These are phyloP conservation scores for Coregonus sp. DNA, from an alignment of 2,797 vertebrate species.

Conservation along the genomic window DNA sequence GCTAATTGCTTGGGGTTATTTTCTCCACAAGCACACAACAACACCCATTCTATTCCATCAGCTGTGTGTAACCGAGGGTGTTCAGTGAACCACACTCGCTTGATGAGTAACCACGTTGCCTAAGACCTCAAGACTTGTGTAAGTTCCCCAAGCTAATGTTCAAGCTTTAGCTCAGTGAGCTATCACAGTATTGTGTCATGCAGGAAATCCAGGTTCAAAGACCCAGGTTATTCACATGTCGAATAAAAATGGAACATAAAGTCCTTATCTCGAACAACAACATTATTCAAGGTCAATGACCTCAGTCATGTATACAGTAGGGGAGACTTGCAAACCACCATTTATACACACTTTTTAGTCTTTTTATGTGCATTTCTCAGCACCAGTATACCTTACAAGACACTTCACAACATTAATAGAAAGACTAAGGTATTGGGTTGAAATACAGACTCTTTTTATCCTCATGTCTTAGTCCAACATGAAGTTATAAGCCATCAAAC, in stretches of 20 bases:
- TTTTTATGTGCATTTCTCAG: too few relatives aligned
- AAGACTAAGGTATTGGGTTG: too few relatives aligned
- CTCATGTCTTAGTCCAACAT: too few relatives aligned
- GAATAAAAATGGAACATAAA: constrained; percentile 28
- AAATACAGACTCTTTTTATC: too few relatives aligned
- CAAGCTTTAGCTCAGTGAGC: too few relatives aligned
- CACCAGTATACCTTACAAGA: too few relatives aligned
- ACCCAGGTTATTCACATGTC: neutral
- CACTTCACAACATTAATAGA: too few relatives aligned
- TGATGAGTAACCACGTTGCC: neutral
- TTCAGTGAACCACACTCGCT: neutral
- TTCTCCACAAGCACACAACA: constrained; percentile 6
- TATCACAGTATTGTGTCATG: neutral
- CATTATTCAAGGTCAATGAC: constrained; percentile 37
- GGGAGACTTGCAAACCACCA: constrained; percentile 15
- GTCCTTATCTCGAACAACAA: constrained; percentile 31
- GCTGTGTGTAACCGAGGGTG: constrained; percentile 13
- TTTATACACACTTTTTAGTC: too few relatives aligned
- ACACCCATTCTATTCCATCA: constrained; percentile 4
- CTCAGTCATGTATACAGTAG: constrained; percentile 5
- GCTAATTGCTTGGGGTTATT: constrained; percentile 18
- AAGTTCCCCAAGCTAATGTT: neutral
- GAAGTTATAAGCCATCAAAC: too few relatives aligned
- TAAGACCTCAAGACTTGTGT: neutral
- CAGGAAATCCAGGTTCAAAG: too few relatives aligned